Percentiles rank a stretch among this genome's conserved stretches.
Evolutionary conservation across 2,888 invertebrate genomes (phyloP).

Genomic region (Harpalus rufipes): DNA sequence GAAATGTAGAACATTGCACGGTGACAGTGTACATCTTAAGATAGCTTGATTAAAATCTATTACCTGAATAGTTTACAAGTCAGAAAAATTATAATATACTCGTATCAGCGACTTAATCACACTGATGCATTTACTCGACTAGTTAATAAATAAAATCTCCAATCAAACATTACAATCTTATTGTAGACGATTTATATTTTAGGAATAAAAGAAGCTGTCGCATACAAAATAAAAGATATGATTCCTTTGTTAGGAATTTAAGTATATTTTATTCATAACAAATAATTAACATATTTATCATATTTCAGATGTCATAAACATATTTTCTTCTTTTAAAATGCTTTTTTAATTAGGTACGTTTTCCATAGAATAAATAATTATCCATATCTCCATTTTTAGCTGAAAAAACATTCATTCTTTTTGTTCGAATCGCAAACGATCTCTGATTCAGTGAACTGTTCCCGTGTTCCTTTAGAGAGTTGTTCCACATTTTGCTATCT

Average conservation of each 20-base stretch:
- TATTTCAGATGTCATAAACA: not conserved
- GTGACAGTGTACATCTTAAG: too few relatives aligned
- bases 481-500: slow-evolving; percentile 1
- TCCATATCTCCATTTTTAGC: not conserved
- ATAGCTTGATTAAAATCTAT: too few relatives aligned
- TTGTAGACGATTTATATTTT: too few relatives aligned
- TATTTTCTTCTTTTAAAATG: not conserved
- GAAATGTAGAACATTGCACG: too few relatives aligned
- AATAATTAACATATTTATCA: slow-evolving; percentile 3
- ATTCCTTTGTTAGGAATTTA: not conserved
- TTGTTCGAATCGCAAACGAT: not conserved
- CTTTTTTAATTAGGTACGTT: not conserved
- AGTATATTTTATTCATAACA: not conserved
- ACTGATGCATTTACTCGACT: too few relatives aligned
- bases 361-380: not conserved
- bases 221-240: not conserved
- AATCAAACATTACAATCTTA: too few relatives aligned
- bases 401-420: not conserved
- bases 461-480: not conserved
- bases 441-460: slow-evolving; percentile 1
- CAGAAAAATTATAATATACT: too few relatives aligned
- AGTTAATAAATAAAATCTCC: too few relatives aligned
- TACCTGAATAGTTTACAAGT: too few relatives aligned
- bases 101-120: too few relatives aligned
- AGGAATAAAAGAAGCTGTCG: too few relatives aligned